These are phyloP conservation scores for Ophioninae sp. DNA, from an alignment of 2,888 invertebrate genomes.

Conservation along the genomic window DNA sequence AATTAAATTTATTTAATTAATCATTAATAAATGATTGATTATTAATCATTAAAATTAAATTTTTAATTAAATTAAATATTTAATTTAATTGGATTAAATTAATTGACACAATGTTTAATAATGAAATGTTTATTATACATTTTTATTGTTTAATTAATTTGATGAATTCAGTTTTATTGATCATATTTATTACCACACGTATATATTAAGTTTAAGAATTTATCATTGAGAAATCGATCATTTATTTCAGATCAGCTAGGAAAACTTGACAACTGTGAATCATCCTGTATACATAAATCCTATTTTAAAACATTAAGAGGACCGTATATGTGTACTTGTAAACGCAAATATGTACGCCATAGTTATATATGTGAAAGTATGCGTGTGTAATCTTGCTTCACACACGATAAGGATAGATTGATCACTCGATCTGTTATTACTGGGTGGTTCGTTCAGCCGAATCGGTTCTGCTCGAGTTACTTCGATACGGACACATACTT, in stretches of 20 bases:
- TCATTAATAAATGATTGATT: too few relatives aligned
- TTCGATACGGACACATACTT: constrained; percentile 46
- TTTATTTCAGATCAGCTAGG: background rate
- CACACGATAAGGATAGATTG: constrained; percentile 57
- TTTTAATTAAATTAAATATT: too few relatives aligned
- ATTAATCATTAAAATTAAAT: too few relatives aligned
- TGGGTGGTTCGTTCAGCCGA: constrained; percentile 60
- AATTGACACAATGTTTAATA: too few relatives aligned
- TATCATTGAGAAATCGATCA: too few relatives aligned
- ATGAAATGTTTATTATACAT: too few relatives aligned
- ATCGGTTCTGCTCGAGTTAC: constrained; percentile 64
- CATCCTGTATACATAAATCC: background rate
- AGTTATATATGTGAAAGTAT: background rate
- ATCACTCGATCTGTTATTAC: constrained; percentile 52
- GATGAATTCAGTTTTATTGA: too few relatives aligned
- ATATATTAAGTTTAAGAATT: too few relatives aligned
- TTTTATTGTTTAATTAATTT: background rate
- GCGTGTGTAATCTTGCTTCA: constrained; percentile 29
- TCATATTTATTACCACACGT: too few relatives aligned
- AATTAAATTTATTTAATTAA: too few relatives aligned
- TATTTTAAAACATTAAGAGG: background rate
- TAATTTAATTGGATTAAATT: too few relatives aligned
- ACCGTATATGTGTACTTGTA: background rate
- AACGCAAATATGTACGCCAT: constrained; percentile 1
- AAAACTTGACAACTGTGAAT: background rate